Base-by-base conservation (phyloP, 1,140 invertebrate genomes). In the Phthorimaea operculella region DNA sequence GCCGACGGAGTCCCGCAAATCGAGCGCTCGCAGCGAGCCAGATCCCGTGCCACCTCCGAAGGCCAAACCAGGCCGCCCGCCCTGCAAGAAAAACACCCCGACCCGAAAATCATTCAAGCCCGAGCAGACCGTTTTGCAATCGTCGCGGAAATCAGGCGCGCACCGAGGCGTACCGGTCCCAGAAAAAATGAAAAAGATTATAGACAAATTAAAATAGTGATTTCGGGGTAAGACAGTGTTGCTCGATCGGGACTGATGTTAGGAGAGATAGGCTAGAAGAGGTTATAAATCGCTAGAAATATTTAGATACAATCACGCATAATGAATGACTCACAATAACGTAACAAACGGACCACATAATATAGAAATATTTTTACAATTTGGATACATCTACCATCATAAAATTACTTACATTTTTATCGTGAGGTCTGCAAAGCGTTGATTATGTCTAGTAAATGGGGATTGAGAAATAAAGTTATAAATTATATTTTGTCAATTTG, bases 401-500 rank as follows among this genome's bases (percentile, higher is more conserved):
- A 74, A 69, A 39, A 39, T 28, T 28, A 28, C 21, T 28, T 28
- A 28, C 2, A 28, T 39, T 12, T 39, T 39, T 76, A 66, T 63
- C 59, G 68, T 70, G 69, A 69, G 62, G 65, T 59, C 62, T 55
- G 52, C 49, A 58, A 28, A 28, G 68, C 68, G 71, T 72, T 67
- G 68, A 72, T 72, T 64, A 68, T 68, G 64, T 76, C 64, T 76
- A 71, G n/a, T 68, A 33, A 50, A 66, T 75, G 70, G 76, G 72
- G 62, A 79, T 68, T 72, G 68, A 64, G 12, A 70, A 52, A 60
- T 66, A 70, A 51, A 72, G 60, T 67, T 53, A 58, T 64, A 70
- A 62, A 59, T 47, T 74, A 77, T 83, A 77, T 83, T 79, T 82
- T 80, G 76, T 81, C 78, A 82, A 82, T 82, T 82, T 79, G 70